phyloP scores from a whole-genome alignment of 2,888 invertebrate genomes.

The Geotrupes spiniger region DNA sequence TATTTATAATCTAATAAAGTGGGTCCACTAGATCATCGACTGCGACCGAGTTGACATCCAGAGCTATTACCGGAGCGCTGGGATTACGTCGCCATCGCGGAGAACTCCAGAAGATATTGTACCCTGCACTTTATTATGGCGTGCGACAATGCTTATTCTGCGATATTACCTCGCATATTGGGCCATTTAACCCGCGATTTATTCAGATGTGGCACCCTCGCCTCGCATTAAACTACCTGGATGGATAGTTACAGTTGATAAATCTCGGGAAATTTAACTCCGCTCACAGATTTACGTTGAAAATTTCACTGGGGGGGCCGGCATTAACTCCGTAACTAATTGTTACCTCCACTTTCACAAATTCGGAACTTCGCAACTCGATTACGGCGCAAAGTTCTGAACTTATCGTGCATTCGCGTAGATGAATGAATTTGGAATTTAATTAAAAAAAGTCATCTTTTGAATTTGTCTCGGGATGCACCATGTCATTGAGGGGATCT shows the following conservation, averaged over 20 bases:
- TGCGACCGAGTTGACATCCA: constrained; percentile 26
- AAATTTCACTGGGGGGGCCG: not conserved
- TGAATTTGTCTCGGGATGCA: too few relatives aligned
- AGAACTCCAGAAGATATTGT: constrained; percentile 13
- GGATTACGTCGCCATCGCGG: constrained; percentile 28
- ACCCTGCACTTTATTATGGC: constrained; percentile 33
- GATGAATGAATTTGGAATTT: too few relatives aligned
- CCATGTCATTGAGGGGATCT: too few relatives aligned
- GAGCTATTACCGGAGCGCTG: constrained; percentile 32
- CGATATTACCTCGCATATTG: constrained; percentile 37
- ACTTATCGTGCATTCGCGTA: too few relatives aligned
- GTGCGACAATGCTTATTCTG: constrained; percentile 33
- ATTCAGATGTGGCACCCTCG: constrained; percentile 29
- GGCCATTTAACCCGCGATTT: constrained; percentile 38
- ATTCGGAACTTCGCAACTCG: not conserved
- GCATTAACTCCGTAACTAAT: not conserved
- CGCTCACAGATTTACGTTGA: constrained; percentile 14
- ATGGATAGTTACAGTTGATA: constrained; percentile 18
- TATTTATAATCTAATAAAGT: constrained; percentile 38
- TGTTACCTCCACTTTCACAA: too few relatives aligned
- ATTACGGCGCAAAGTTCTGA: too few relatives aligned
- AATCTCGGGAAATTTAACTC: constrained; percentile 15
- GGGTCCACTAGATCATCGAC: constrained; percentile 33
- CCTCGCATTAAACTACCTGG: constrained; percentile 4
- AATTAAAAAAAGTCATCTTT: too few relatives aligned